Conservation (phyloP, 2,113 vertebrate species). For the Osmerus mordax region DNA sequence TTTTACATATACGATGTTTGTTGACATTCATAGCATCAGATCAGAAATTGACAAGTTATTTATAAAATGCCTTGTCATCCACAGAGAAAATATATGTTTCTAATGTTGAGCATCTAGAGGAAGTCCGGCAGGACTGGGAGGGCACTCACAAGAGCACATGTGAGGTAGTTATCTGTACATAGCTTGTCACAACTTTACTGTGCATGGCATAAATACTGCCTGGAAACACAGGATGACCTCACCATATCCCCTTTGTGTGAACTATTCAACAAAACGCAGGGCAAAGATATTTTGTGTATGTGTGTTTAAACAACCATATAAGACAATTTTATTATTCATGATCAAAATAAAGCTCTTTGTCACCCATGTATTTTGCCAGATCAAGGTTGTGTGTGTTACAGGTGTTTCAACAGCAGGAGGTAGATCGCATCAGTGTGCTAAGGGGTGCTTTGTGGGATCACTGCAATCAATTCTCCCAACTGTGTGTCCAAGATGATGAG, state of each 20-base stretch:
- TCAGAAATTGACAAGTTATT: background rate
- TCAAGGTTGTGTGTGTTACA: slow-evolving; percentile 41
- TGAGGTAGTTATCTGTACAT: slow-evolving; percentile 69
- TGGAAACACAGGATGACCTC: background rate
- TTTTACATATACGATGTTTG: background rate
- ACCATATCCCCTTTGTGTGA: slow-evolving; percentile 13
- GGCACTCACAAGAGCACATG: slow-evolving; percentile 85
- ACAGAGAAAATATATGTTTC: slow-evolving; percentile 79
- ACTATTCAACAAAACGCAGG: background rate
- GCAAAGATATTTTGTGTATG: background rate
- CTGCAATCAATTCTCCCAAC: slow-evolving; percentile 89
- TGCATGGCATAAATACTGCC: background rate
- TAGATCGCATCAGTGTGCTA: slow-evolving; percentile 82
- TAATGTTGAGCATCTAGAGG: slow-evolving; percentile 78
- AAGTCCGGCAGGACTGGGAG: slow-evolving; percentile 82
- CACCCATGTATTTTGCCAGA: background rate
- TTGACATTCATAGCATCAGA: background rate
- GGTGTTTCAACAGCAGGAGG: slow-evolving; percentile 92
- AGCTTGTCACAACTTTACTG: background rate
- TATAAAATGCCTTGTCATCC: background rate
- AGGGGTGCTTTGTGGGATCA: slow-evolving; percentile 90
- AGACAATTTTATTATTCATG: no score
- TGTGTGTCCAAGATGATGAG: slow-evolving; percentile 90
- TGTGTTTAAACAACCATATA: no score
- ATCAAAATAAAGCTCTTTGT: background rate